Base-by-base conservation (phyloP, 2,888 invertebrate species). In the Hartigia nigra region DNA sequence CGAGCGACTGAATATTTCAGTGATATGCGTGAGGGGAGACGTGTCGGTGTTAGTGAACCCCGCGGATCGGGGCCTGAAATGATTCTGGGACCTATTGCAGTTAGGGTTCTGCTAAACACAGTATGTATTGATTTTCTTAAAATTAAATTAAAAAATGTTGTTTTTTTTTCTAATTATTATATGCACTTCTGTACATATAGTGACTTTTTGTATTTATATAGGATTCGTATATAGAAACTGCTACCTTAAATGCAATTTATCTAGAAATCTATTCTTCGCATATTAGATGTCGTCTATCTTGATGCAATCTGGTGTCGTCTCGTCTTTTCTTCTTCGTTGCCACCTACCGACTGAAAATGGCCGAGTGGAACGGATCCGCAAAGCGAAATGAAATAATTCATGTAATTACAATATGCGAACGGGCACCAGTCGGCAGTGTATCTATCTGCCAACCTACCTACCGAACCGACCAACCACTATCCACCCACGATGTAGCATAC, bases 381-480 rank as follows among this genome's bases (percentile, higher is more conserved):
- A 86, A 86, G 85, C 84, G 85, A 86, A 89, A 88, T 89, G 88
- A 89, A 89, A 89, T 90, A 89, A 89, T 89, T 88, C 88, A 87
- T 86, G 87, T 88, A 89, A 90, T 88, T 89, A 90, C 89, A 88
- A 88, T 88, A 88, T 82, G 85, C 83, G 84, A 84, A 82, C 83
- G 82, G 79, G 77, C 36, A 77, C 76, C 69, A 82, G 85, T 81
- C 83, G 83, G 85, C 82, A 85, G 86, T 84, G 84, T 85, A 84
- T 87, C 84, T 87, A 85, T 87, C 82, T 80, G 70, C 79, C 55
- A 55, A 55, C 55, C 55, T 55, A 55, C 55, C 55, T 55, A 55
- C 55, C 55, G 55, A 55, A 55, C 55, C 55, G 55, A 23, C 55
- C 55, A 55, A 23, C 55, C 55, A 55, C 55, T 84, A 87, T 90